Evolutionary conservation across 2,113 vertebrate genomes (phyloP), one percentile per base, ranked within the genome.

Genomic region (Aptenodytes forsteri): DNA sequence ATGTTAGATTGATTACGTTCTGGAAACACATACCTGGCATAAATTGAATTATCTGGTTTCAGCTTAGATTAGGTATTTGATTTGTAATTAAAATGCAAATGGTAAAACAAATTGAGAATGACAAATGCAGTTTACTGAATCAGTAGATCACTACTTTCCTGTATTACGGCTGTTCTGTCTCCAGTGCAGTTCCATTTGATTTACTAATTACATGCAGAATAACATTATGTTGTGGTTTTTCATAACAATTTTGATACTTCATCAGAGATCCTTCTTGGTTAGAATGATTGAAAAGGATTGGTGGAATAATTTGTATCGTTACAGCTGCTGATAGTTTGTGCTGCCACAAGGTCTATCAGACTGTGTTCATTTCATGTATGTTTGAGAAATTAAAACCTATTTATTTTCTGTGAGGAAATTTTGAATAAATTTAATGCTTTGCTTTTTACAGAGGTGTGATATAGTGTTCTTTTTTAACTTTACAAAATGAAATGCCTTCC

Each of bases 51-150:
- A 77, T 69, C 59, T 94, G 29, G 4, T 75, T 96, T 93, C 50
- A 44, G 5, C 15, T 84, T 64, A 90, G 56, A 73, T 89, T 82
- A 93, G 67, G 30, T 76, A 66, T 22, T 92, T 83, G 36, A 46
- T 92, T 94, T 77, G 79, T 86, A 92, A 88, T 86, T 90, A 90
- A 92, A 94, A 94, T 86, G 58, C 66, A 90, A 90, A 78, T 73
- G 4, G 75, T 61, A 85, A 94, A 94, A 46, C 56, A 83, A 85
- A 85, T 79, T 82, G 54, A 83, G 78, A 90, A 78, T 88, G 85
- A 65, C 55, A 76, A 81, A 92, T 66, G 40, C 36, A 54, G 38
- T 78, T 87, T 40, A 91, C 89, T 94, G 80, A 82, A 88, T 90
- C 66, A 52, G 77, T 66, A 66, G 59, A 52, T 26, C 38, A 46